phyloP scores from a whole-genome alignment of 1,140 invertebrate genomes.

The Ctenoplectra terminalis region DNA sequence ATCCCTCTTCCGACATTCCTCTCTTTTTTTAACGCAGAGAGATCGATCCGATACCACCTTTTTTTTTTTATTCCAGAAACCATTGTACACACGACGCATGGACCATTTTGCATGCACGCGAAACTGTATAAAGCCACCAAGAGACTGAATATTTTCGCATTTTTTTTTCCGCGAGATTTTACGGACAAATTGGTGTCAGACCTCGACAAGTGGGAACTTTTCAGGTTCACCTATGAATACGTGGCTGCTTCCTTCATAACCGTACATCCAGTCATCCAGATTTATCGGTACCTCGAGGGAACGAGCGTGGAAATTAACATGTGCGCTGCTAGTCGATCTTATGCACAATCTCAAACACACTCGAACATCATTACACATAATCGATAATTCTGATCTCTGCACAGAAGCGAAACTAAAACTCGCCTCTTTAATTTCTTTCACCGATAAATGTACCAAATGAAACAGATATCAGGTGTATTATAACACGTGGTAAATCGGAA shows the following conservation, averaged over 20 bases:
- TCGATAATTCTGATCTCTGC: neutral
- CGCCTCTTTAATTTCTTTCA: no score
- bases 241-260: neutral
- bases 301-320: slow-evolving; percentile 17
- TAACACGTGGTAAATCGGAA: no score
- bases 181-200: neutral
- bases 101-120: slow-evolving; percentile 8
- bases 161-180: slow-evolving; percentile 14
- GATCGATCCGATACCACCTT: neutral
- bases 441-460: no score
- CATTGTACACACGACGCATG: neutral
- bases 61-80: neutral
- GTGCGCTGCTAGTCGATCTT: neutral
- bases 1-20: neutral
- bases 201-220: slow-evolving; percentile 27
- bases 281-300: slow-evolving; percentile 14
- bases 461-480: no score
- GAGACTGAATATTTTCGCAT: neutral
- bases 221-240: neutral
- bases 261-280: neutral
- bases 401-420: neutral
- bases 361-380: no score
- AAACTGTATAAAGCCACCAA: neutral
- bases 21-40: neutral
- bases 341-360: neutral